phyloP scores from a whole-genome alignment of 2,113 vertebrate species.

The Rhodinocichla rosea region DNA sequence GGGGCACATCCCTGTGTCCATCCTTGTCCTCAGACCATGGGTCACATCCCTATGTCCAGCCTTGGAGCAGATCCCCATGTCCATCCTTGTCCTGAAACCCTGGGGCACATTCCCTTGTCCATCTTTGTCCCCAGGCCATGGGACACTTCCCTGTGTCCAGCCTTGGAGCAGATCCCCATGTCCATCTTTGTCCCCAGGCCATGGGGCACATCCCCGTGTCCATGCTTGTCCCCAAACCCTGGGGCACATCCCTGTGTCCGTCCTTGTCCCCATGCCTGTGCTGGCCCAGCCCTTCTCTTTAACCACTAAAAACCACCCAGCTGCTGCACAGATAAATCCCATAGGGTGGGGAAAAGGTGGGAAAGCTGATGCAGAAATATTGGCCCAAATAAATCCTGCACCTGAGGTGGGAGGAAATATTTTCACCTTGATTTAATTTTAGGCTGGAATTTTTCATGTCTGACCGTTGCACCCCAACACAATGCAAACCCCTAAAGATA shows the following conservation, averaged over 20 bases:
- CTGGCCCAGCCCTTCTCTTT: not conserved
- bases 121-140: not conserved
- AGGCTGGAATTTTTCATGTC: not conserved
- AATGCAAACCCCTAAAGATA: not conserved
- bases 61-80: no score
- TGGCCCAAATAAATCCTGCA: not conserved
- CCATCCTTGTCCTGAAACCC: rapidly evolving
- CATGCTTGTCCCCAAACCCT: no score
- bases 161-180: rapidly evolving
- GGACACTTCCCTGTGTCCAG: not conserved
- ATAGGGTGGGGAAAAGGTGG: rapidly evolving
- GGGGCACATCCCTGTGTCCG: rapidly evolving
- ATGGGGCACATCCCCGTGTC: rapidly evolving
- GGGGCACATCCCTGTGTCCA: not conserved
- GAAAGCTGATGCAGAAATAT: not conserved
- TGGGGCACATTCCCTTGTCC: no score
- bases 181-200: not conserved
- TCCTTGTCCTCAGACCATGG: rapidly evolving
- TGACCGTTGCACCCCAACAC: not conserved
- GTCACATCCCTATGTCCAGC: rapidly evolving
- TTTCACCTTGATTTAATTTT: not conserved
- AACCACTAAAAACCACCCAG: rapidly evolving
- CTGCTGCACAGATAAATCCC: not conserved
- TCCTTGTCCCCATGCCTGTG: not conserved
- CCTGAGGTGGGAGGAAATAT: not conserved